phyloP scores from a whole-genome alignment of 2,797 vertebrate genomes.

The Thamnophis elegans region DNA sequence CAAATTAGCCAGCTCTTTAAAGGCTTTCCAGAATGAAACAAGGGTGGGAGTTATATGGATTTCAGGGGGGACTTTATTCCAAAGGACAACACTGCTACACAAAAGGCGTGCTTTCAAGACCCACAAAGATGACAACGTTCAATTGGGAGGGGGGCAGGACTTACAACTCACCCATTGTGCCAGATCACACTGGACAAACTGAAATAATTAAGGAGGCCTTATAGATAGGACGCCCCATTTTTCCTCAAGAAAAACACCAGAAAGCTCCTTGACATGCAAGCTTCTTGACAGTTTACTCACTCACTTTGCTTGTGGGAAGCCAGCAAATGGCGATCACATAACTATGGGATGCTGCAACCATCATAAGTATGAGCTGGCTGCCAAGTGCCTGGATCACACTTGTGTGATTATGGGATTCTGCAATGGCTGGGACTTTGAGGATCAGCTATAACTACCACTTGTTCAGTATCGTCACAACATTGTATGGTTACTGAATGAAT shows the following conservation, averaged over 20 bases:
- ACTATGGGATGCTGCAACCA: background rate
- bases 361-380: background rate
- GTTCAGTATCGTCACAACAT: background rate
- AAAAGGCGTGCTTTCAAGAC: background rate
- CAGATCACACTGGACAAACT: background rate
- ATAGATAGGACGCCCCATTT: background rate
- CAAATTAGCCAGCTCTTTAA: background rate
- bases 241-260: background rate
- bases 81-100: background rate
- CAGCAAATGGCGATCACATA: background rate
- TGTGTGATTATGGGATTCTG: background rate
- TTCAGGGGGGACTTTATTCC: background rate
- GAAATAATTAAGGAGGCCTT: background rate
- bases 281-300: background rate
- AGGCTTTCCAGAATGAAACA: background rate
- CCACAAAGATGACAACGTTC: background rate
- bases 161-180: background rate
- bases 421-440: background rate
- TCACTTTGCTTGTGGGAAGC: background rate
- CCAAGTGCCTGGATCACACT: background rate
- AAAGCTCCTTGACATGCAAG: background rate
- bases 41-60: background rate
- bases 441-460: background rate
- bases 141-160: background rate
- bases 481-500: background rate